Conservation (phyloP, 1,140 invertebrate species). For the Drosophila malerkotliana region DNA sequence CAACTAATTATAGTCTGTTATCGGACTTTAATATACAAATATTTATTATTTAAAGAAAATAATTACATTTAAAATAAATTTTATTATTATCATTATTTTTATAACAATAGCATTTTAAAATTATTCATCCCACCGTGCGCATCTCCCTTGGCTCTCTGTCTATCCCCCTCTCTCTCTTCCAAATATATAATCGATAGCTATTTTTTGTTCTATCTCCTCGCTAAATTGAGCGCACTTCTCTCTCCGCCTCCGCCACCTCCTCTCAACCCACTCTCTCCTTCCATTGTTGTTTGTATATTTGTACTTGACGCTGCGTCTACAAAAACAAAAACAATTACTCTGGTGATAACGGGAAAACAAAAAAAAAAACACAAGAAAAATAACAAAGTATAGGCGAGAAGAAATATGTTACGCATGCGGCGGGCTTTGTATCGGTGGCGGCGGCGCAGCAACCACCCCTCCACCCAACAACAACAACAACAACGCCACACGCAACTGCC, state of each 20-base stretch:
- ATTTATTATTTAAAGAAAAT: too few species aligned
- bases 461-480: conserved; percentile 13
- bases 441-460: conserved; percentile 49
- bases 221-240: conserved; percentile 14
- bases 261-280: not conserved
- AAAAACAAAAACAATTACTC: conserved; percentile 15
- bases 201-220: conserved; percentile 27
- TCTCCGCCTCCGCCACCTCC: too few species aligned
- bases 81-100: too few species aligned
- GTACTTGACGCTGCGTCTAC: conserved; percentile 35
- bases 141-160: not conserved
- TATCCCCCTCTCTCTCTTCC: not conserved
- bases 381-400: conserved; percentile 30
- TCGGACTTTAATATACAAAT: too few species aligned
- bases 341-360: conserved; percentile 33
- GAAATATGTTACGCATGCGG: conserved; percentile 70
- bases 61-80: too few species aligned
- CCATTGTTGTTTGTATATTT: conserved; percentile 5
- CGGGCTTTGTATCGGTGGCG: conserved; percentile 30
- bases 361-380: conserved; percentile 21
- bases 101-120: not conserved
- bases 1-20: too few species aligned
- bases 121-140: not conserved
- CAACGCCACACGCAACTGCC: not conserved
- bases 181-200: conserved; percentile 43